phyloP scores from a whole-genome alignment of 1,140 invertebrate genomes.

The Diabrotica virgifera region DNA sequence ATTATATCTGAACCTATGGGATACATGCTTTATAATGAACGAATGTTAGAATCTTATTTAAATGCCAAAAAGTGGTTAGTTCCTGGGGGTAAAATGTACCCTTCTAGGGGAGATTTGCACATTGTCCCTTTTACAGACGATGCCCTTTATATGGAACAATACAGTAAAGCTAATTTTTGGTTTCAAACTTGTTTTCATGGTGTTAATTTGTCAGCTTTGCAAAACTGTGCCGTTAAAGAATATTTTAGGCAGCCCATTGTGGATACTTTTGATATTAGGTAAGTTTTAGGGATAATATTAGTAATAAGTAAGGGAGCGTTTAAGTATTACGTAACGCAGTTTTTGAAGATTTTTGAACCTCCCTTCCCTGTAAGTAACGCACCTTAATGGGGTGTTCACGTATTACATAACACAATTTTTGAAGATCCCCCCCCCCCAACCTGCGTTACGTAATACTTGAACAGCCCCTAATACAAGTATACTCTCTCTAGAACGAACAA shows the following conservation, averaged over 20 bases:
- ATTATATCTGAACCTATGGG: constrained; percentile 99
- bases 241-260: constrained; percentile 99
- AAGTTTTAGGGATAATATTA: not conserved
- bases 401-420: no score
- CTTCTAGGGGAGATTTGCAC: constrained; percentile 92
- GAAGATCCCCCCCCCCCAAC: no score
- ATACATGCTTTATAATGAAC: constrained; percentile 99
- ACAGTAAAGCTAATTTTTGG: constrained; percentile 99
- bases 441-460: no score
- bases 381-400: no score
- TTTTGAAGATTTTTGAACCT: no score
- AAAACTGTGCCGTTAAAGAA: constrained; percentile 92
- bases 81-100: constrained; percentile 93
- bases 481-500: no score
- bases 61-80: constrained; percentile 98
- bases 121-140: constrained; percentile 99
- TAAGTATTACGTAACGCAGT: no score
- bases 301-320: no score
- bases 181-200: constrained; percentile 98
- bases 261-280: constrained; percentile 93
- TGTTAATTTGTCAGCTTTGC: constrained; percentile 87
- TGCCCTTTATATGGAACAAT: constrained; percentile 96
- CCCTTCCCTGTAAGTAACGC: no score
- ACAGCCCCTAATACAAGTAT: no score
- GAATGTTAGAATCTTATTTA: constrained; percentile 98